A percentile compares a stretch with the other conserved stretches of the same genome.
phyloP scores from a whole-genome alignment of 2,888 invertebrate species.

The Eretmocerus hayati region DNA sequence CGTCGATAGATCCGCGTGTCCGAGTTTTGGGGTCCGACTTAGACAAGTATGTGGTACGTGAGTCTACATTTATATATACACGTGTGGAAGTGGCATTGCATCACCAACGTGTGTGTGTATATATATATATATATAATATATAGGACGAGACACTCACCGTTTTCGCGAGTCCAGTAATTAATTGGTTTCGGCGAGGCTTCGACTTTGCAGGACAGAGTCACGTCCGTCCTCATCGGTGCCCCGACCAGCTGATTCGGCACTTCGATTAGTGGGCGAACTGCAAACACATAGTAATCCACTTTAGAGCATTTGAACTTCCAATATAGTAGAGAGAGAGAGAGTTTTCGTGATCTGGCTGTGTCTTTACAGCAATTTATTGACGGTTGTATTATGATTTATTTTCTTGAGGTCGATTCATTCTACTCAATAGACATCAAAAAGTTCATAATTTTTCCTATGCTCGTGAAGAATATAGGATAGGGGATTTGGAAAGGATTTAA shows the following conservation, averaged over 20 bases:
- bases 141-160: constrained; percentile 53
- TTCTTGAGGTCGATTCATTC: no score
- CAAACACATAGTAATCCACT: no score
- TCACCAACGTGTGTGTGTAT: no score
- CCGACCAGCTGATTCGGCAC: constrained; percentile 90
- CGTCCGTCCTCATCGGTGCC: constrained; percentile 77
- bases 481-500: no score
- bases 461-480: no score
- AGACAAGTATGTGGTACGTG: not conserved
- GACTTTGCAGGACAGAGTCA: constrained; percentile 77
- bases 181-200: constrained; percentile 91
- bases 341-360: not conserved
- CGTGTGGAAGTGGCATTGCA: not conserved
- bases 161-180: constrained; percentile 89
- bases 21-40: no score
- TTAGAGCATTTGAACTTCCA: no score
- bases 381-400: not conserved
- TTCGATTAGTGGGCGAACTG: constrained; percentile 89
- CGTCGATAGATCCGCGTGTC: constrained; percentile 6
- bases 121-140: no score
- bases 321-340: not conserved
- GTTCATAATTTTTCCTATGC: no score
- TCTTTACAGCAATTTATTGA: not conserved
- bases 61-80: not conserved
- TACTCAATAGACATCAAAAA: no score